Evolutionary conservation across 2,113 vertebrate genomes (phyloP).

Genomic region (Hypanus sabinus): DNA sequence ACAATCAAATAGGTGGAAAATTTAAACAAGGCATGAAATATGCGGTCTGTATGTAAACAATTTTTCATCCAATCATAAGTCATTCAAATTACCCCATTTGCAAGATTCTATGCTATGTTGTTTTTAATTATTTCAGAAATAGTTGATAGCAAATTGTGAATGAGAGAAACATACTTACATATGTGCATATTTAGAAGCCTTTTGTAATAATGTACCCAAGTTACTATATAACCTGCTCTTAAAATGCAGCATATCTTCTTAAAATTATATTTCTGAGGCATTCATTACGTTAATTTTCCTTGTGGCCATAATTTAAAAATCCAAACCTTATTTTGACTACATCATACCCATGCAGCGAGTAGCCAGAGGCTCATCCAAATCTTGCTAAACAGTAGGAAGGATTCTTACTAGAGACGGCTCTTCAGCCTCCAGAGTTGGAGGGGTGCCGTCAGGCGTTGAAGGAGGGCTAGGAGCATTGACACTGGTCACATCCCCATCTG

Average conservation of each 20-base stretch:
- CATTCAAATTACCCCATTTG: background rate
- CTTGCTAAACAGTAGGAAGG: constrained; percentile 63
- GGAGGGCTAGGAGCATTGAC: constrained; percentile 89
- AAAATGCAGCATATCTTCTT: background rate
- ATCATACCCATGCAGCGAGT: constrained; percentile 58
- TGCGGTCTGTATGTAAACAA: background rate
- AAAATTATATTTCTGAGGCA: background rate
- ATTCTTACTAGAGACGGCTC: constrained; percentile 95
- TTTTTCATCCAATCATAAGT: background rate
- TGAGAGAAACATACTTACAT: constrained; percentile 13
- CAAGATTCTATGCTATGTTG: background rate
- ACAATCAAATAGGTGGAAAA: constrained; percentile 38
- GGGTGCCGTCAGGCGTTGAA: constrained; percentile 80
- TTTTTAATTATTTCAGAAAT: background rate
- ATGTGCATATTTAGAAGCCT: background rate
- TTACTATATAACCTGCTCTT: background rate
- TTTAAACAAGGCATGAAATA: constrained; percentile 32
- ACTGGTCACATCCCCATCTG: constrained; percentile 95
- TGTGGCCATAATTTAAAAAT: constrained; percentile 51
- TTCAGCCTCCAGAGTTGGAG: constrained; percentile 86
- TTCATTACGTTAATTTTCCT: constrained; percentile 40
- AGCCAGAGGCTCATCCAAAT: constrained; percentile 60
- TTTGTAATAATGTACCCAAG: background rate
- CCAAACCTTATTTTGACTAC: constrained; percentile 57
- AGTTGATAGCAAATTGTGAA: background rate